Evolutionary conservation across 2,113 vertebrate genomes (phyloP).

Genomic region (Cyanocitta stelleri): DNA sequence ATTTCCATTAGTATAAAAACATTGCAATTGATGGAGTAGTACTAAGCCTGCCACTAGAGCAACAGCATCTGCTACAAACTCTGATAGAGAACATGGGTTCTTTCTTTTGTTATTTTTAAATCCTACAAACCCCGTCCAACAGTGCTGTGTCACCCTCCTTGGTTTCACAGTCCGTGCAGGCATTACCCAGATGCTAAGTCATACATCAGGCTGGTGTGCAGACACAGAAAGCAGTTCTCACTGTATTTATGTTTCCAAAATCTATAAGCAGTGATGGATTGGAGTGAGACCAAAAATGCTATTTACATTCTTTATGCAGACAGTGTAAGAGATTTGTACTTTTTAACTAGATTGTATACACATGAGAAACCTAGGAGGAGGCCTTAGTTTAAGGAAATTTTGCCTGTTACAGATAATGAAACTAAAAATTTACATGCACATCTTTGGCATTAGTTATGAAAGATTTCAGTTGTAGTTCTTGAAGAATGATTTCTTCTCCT

Average conservation of each 20-base stretch:
- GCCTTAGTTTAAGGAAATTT: background rate
- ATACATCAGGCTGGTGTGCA: background rate
- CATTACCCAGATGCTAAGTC: background rate
- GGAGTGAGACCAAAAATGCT: background rate
- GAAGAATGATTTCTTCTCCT: background rate
- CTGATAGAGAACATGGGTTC: background rate
- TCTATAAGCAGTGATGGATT: background rate
- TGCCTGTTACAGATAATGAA: background rate
- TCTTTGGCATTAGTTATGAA: background rate
- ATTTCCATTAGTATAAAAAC: background rate
- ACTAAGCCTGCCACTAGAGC: background rate
- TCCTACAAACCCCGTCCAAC: fast-evolving
- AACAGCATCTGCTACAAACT: background rate
- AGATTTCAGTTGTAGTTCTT: background rate
- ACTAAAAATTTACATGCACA: background rate
- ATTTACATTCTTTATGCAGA: background rate
- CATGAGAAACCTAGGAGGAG: background rate
- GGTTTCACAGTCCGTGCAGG: background rate
- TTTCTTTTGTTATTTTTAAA: background rate
- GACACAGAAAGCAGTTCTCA: background rate
- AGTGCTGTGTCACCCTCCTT: background rate
- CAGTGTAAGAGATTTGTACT: background rate
- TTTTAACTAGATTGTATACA: background rate
- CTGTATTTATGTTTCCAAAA: background rate
- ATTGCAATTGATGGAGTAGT: background rate